Evolutionary conservation across 2,797 vertebrate genomes (phyloP), one percentile per base, ranked within the genome.

Genomic region (Poeciliopsis turneri): DNA sequence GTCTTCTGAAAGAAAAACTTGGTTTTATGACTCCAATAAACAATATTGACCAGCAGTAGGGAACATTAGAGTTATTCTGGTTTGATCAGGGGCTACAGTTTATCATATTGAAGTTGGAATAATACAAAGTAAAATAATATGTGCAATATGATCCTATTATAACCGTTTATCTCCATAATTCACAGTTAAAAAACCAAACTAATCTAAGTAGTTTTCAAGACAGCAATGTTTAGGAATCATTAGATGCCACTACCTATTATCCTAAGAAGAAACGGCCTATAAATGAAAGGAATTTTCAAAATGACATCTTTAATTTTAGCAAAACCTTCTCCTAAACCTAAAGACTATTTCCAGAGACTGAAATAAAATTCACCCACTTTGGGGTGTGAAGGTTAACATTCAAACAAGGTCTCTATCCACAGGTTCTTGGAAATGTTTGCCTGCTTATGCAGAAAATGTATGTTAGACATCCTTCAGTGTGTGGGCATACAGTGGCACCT

Each of bases 381-480:
- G 71, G 74, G 41, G 73, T 59, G 41, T 25, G 61, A 74, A 46
- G 64, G 75, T 51, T 41, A 46, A 79, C 43, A 75, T 28, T 68
- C 55, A 82, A 72, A 90, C 82, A 87, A 78, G 80, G 76, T 78
- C 77, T 79, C 79, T n/a, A 82, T 82, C 76, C 73, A 86, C 43
- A 74, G 70, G 75, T 83, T 86, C 77, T 80, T 79, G 83, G 83
- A 81, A 83, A 82, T 43, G 57, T 83, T 72, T 80, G 78, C 47
- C 16, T 78, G 78, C 75, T 80, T 83, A 33, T 73, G 61, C 64
- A 84, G 59, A 83, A 80, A 75, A 66, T 41, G 59, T 75, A 47
- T 53, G 33, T 64, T 73, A 46, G 74, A 72, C 36, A n/a, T 76
- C 53, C 18, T 74, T 70, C 76, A 78, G 81, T 59, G 18, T 30